phyloP scores from a whole-genome alignment of 2,113 vertebrate genomes.

The Nyctibius bracteatus region DNA sequence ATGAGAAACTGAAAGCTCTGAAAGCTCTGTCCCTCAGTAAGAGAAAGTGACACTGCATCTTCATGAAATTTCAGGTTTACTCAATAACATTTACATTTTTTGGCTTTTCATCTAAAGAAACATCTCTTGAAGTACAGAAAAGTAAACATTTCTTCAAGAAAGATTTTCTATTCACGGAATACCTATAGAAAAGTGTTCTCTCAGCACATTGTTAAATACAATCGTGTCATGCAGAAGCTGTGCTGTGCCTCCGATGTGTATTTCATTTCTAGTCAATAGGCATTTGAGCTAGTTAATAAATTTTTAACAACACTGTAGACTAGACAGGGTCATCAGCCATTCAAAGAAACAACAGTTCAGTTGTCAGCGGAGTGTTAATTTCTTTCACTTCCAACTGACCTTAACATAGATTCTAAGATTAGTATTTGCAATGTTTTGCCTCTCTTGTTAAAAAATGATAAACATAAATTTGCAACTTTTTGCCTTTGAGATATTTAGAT shows the following conservation, averaged over 20 bases:
- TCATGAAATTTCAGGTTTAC: conserved; percentile 7
- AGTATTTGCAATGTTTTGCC: conserved; percentile 34
- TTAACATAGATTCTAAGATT: conserved; percentile 67
- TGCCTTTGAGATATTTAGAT: conserved; percentile 61
- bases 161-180: conserved; percentile 24
- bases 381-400: conserved; percentile 71
- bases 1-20: conserved; percentile 22
- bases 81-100: conserved; percentile 21
- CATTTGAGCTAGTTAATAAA: conserved; percentile 83
- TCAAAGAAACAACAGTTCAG: conserved; percentile 75
- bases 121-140: conserved; percentile 8
- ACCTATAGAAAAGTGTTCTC: conserved; percentile 69
- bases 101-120: conserved; percentile 31
- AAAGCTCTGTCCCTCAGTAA: conserved; percentile 15
- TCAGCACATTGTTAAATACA: conserved; percentile 79
- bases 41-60: neutral
- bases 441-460: conserved; percentile 51
- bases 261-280: conserved; percentile 82
- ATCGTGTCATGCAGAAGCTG: conserved; percentile 73
- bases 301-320: conserved; percentile 79
- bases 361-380: conserved; percentile 69
- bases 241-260: conserved; percentile 71
- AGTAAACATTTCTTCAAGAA: conserved; percentile 49
- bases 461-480: conserved; percentile 42
- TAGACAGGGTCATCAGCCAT: conserved; percentile 80